Evolutionary conservation across 2,797 vertebrate species (phyloP), one percentile per base, ranked within the genome.

Genomic region (Basileuterus tristriatus): DNA sequence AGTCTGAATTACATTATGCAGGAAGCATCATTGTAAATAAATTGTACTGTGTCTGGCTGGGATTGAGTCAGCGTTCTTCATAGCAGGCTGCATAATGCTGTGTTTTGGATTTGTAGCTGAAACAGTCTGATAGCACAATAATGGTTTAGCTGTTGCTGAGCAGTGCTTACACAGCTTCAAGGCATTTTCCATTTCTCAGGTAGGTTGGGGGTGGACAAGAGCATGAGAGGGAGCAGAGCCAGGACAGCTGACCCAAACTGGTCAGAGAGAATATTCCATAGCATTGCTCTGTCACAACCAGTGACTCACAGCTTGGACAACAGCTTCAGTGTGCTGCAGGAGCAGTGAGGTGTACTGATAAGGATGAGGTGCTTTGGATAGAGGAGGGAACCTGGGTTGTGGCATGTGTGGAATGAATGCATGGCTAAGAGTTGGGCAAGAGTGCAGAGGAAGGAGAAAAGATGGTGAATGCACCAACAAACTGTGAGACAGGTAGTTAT

Each of bases 391-490:
- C 39, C 30, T 36, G 15, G 7, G 6, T 26, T 62, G 11, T 77
- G 32, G 20, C 55, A 27, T 2, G 1, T 47, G 21, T 64, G 34
- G 72, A 78, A 24, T 37, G 11, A 62, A 32, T 39, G 58, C 4
- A 2, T 6, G 17, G 43, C n/a, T 55, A 26, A 49, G 52, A 60
- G 55, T 4, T 20, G 30, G 15, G 50, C 23, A 60, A 41, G n/a
- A 59, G 17, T 36, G 22, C 1, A 2, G 27, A 63, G 21, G 22
- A 12, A 9, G 15, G 39, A 58, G 60, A 50, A 32, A 46, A 22
- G 14, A 27, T 7, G 0, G 24, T 53, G 47, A 34, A 22, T 1
- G 1, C 18, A 36, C 27, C 2, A 3, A 18, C 26, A 26, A 41
- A 19, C 16, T 36, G n/a, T n/a, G 44, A 50, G 22, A 67, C 2